Base-by-base conservation (phyloP, 2,113 vertebrate genomes). In the Tragelaphus buxtoni region DNA sequence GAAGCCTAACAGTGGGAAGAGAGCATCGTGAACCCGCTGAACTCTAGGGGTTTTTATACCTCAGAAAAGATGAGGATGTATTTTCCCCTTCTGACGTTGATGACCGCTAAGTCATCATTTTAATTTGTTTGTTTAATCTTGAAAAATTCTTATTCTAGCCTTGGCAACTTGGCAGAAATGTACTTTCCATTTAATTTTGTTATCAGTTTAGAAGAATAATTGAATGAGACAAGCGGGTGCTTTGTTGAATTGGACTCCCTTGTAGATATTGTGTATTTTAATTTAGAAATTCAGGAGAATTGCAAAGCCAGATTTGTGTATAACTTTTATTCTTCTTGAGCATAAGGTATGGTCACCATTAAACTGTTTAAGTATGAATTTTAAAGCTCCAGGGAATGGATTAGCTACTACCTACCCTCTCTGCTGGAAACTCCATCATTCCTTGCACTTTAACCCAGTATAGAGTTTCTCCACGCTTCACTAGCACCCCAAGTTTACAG, bases 1-100 rank as follows among this genome's bases (percentile, higher is more conserved):
- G n/a, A 69, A 32, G n/a, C 10, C 5, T 17, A 20, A 9, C 11
- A 0, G 30, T 30, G 60, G 60, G 7, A n/a, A 24, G 80, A 24
- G 63, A 8, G 6, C 32, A 0, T 0, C 0, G 35, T 9, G 76
- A 32, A 1, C 69, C 84, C 10, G 61, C 61, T 47, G 1, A 13
- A 9, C 28, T 2, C 61, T 0, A 2, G 9, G 47, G 55, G 22
- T 24, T 53, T 53, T 12, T 20, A 8, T 7, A 51, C 1, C 8
- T 6, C 42, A 22, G 63, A 45, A 26, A n/a, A 10, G 30, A 12
- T 0, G 22, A 77, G 35, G 32, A 7, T 35, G 12, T 0, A 26
- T 47, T 28, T 28, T 24, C 51, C 26, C 28, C n/a, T 30, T 28
- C 17, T 26, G 3, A 7, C 32, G 6, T n/a, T 22, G 13, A 18